Conservation (phyloP, 2,797 vertebrate genomes). For the Sternarchorhynchus goeldii region DNA sequence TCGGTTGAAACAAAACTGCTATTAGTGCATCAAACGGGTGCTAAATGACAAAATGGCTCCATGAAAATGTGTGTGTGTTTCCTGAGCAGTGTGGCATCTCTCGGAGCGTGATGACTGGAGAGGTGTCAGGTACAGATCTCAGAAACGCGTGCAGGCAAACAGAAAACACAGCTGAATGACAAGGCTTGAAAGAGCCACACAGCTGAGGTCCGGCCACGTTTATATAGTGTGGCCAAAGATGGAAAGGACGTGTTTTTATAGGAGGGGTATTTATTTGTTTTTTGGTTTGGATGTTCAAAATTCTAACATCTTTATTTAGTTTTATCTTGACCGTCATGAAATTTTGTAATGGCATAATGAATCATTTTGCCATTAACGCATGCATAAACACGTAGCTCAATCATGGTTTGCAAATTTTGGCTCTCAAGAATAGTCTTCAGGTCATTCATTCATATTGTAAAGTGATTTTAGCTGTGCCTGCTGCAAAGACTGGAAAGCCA, state of each 20-base stretch:
- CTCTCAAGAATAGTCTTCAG: neutral
- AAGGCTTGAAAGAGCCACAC: neutral
- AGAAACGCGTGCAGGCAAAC: slow-evolving; percentile 46
- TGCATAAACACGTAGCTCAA: slow-evolving; percentile 8
- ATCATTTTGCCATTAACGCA: slow-evolving; percentile 2
- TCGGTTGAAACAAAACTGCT: neutral
- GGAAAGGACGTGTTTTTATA: too few relatives aligned
- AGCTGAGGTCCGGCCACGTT: neutral
- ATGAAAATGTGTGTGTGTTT: neutral
- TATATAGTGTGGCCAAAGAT: too few relatives aligned
- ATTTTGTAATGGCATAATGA: too few relatives aligned
- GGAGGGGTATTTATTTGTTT: too few relatives aligned
- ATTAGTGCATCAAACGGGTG: neutral
- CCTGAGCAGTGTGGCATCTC: too few relatives aligned
- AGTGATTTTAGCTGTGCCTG: neutral
- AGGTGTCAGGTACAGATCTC: slow-evolving; percentile 43
- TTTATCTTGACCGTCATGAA: too few relatives aligned
- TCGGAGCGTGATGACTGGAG: too few relatives aligned
- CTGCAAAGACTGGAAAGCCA: neutral
- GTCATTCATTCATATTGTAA: too few relatives aligned
- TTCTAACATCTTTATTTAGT: too few relatives aligned
- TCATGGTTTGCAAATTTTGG: neutral
- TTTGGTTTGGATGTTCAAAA: too few relatives aligned
- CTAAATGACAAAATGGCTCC: neutral
- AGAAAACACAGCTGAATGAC: slow-evolving; percentile 23